Base-by-base conservation (phyloP, 2,888 invertebrate genomes). In the Apodemia mormo region DNA sequence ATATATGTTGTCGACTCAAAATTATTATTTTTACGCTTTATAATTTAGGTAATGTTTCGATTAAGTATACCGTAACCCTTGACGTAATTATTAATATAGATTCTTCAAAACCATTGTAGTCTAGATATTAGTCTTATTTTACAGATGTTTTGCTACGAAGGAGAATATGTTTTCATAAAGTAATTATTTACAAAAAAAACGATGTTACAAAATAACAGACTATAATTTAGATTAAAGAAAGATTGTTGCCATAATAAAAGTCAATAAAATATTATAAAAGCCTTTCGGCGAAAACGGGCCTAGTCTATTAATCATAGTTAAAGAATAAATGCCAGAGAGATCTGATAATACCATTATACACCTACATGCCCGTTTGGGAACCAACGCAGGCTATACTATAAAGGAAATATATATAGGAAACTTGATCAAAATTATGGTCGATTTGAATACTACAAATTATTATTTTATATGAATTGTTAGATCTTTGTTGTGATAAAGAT, bases 271-370 rank as follows among this genome's bases (percentile, higher is more conserved):
- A 77, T 76, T 61, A 74, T 74, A 76, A 80, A 77, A 85, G 77
- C 81, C 83, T 84, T 86, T 82, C 79, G 83, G 78, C 81, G 69
- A 75, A 81, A 85, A 83, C 87, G 87, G 87, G 83, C 81, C 82
- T 79, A 78, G 79, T 73, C 81, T 87, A 90, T 92, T 89, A 88
- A 88, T 90, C 90, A 89, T 80, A 78, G 76, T 79, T 79, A 78
- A 78, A 79, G 80, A 79, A 81, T 77, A 83, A 85, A 82, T 76
- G 81, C 79, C 79, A 78, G 80, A 76, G 80, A 81, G 75, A 78
- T 77, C 77, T 77, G 76, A 79, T 79, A 78, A 77, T 81, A 76
- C 75, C 77, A 73, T 75, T 75, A 76, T 76, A 73, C 76, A 70
- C 61, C 61, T 61, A 61, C 61, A 61, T 61, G 33, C 10, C 2